Evolutionary conservation across 2,113 vertebrate species (phyloP).

Genomic region (Thunnus maccoyii): DNA sequence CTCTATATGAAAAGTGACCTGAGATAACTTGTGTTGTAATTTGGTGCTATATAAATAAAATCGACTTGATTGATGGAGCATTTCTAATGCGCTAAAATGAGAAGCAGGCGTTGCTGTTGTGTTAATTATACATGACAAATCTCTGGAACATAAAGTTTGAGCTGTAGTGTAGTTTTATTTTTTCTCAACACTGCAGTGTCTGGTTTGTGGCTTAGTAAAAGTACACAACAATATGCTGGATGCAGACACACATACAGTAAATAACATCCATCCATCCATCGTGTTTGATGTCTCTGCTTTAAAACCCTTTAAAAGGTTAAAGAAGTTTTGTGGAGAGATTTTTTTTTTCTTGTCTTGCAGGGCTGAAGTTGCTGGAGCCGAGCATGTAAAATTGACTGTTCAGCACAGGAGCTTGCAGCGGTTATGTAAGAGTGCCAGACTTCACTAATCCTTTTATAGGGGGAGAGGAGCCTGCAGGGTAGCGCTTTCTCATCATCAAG

Average conservation of each 20-base stretch:
- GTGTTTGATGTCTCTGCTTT: neutral
- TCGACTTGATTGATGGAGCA: neutral
- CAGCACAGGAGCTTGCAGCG: constrained; percentile 28
- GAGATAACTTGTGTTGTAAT: too few relatives aligned
- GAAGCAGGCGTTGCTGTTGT: neutral
- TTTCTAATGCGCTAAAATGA: neutral
- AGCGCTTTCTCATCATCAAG: constrained; percentile 58
- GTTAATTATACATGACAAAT: neutral
- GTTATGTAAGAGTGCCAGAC: constrained; percentile 69
- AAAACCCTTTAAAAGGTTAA: constrained; percentile 6
- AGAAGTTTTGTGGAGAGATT: neutral
- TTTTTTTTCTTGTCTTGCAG: neutral
- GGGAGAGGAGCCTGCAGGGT: constrained; percentile 46
- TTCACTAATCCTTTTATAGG: constrained; percentile 58
- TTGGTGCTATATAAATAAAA: too few relatives aligned
- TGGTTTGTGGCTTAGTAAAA: too few relatives aligned
- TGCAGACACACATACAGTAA: too few relatives aligned
- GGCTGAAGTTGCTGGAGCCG: neutral
- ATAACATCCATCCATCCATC: neutral
- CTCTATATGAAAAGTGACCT: too few relatives aligned
- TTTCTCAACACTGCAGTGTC: too few relatives aligned
- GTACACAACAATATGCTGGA: too few relatives aligned
- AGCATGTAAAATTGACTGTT: constrained; percentile 10
- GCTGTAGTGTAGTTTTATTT: too few relatives aligned
- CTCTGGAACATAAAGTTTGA: neutral